A percentile compares a stretch with the other conserved stretches of the same genome.
These are phyloP conservation scores for Dicroscelio sp. DNA, from an alignment of 2,888 invertebrate species.

Conservation along the genomic window DNA sequence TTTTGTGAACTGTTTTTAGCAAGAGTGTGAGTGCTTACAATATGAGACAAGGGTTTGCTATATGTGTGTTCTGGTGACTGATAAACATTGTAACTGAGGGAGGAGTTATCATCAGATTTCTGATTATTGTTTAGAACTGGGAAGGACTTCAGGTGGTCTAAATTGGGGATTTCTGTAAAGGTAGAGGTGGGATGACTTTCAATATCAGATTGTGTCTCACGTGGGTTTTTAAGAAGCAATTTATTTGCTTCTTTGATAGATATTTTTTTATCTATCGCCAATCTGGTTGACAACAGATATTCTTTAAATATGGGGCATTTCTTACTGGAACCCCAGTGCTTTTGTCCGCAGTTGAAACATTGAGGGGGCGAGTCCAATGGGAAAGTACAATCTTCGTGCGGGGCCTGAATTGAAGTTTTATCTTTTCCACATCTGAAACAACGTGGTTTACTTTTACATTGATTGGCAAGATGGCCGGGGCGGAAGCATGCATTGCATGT, in stretches of 20 bases:
- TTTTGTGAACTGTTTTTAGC: no score
- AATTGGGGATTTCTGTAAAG: no score
- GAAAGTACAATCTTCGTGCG: neutral
- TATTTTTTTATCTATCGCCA: neutral
- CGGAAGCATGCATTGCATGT: slow-evolving; percentile 3
- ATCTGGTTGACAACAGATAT: neutral
- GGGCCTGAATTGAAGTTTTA: neutral
- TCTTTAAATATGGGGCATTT: neutral
- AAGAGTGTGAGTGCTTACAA: no score
- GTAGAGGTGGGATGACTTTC: no score
- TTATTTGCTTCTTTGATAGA: neutral
- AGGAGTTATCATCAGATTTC: no score
- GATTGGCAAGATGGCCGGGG: neutral
- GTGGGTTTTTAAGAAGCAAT: no score
- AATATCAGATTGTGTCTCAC: no score
- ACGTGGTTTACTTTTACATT: neutral
- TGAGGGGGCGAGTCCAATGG: neutral
- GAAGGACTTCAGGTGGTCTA: no score
- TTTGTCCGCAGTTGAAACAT: neutral
- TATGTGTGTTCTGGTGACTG: no score
- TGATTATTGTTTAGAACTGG: no score
- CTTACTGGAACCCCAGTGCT: neutral
- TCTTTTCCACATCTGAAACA: neutral
- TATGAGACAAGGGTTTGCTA: no score
- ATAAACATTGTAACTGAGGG: no score